Conservation (phyloP, 2,888 invertebrate species). For the Drosophila diplacantha region DNA sequence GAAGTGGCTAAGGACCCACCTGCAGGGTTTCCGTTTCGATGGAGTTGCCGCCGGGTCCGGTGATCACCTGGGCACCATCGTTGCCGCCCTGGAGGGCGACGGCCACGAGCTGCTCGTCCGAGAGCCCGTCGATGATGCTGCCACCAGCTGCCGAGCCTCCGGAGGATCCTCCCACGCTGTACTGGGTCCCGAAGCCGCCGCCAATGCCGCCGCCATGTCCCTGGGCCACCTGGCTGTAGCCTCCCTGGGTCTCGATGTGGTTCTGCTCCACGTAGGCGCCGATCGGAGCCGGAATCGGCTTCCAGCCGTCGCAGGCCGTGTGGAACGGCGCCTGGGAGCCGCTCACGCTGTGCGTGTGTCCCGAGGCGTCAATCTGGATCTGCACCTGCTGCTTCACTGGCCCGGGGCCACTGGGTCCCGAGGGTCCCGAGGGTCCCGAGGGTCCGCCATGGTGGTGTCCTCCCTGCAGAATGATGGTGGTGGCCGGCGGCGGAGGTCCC, state of each 20-base stretch:
- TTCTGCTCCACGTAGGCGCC: conserved; percentile 73
- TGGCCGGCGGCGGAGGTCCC: conserved; percentile 62
- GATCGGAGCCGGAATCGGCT: conserved; percentile 86
- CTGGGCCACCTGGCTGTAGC: conserved; percentile 71
- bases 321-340: conserved; percentile 75
- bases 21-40: conserved; percentile 62
- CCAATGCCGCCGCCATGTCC: conserved; percentile 34
- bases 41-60: conserved; percentile 59
- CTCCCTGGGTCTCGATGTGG: conserved; percentile 73
- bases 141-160: conserved; percentile 24
- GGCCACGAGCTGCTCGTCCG: conserved; percentile 76
- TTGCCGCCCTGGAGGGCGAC: conserved; percentile 72
- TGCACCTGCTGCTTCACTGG: conserved; percentile 80
- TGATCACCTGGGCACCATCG: conserved; percentile 38
- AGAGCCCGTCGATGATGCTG: conserved; percentile 64
- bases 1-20: not conserved
- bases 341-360: conserved; percentile 70
- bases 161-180: conserved; percentile 12
- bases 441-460: conserved; percentile 78
- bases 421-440: conserved; percentile 25
- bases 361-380: conserved; percentile 73
- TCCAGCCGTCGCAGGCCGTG: conserved; percentile 88
- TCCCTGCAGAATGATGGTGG: conserved; percentile 64
- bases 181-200: conserved; percentile 23
- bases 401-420: conserved; percentile 79